phyloP scores from a whole-genome alignment of 23 tunicate species.

The Halocynthia aurantium region DNA sequence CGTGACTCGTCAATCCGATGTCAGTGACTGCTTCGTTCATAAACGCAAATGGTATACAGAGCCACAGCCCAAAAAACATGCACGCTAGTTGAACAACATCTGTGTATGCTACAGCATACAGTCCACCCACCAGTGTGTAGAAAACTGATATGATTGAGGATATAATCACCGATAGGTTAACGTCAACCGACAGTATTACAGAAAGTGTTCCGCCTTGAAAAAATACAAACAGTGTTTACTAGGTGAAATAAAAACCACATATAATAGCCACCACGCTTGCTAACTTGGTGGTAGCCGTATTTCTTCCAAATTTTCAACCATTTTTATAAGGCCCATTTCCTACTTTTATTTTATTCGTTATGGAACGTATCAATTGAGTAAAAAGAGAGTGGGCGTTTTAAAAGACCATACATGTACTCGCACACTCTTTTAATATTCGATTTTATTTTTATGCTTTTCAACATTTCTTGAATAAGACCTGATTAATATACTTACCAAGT shows the following conservation, averaged over 20 bases:
- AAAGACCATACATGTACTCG: too few relatives aligned
- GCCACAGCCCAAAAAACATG: conserved; percentile 82
- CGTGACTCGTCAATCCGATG: conserved; percentile 32
- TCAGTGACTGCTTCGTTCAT: conserved; percentile 58
- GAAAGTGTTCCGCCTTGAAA: conserved; percentile 40
- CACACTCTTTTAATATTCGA: too few relatives aligned
- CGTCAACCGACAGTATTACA: conserved; percentile 32
- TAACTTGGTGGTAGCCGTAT: too few relatives aligned
- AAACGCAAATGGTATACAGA: conserved; percentile 77
- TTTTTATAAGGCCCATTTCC: too few relatives aligned
- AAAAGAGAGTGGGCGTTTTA: too few relatives aligned
- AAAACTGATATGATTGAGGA: conserved; percentile 59
- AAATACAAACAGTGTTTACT: too few relatives aligned
- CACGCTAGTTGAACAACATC: conserved; percentile 62
- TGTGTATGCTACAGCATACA: conserved; percentile 80
- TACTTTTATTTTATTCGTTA: too few relatives aligned
- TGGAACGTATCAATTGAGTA: too few relatives aligned
- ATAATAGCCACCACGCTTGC: conserved; percentile 4
- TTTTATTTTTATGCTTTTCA: too few relatives aligned
- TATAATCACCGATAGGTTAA: conserved; percentile 31
- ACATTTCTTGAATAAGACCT: too few relatives aligned
- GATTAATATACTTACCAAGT: conserved; percentile 22
- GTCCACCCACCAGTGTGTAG: conserved; percentile 72
- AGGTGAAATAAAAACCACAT: too few relatives aligned
- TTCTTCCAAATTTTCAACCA: too few relatives aligned